These are phyloP conservation scores for Sitta europaea DNA, from an alignment of 2,113 vertebrate species.

Conservation along the genomic window DNA sequence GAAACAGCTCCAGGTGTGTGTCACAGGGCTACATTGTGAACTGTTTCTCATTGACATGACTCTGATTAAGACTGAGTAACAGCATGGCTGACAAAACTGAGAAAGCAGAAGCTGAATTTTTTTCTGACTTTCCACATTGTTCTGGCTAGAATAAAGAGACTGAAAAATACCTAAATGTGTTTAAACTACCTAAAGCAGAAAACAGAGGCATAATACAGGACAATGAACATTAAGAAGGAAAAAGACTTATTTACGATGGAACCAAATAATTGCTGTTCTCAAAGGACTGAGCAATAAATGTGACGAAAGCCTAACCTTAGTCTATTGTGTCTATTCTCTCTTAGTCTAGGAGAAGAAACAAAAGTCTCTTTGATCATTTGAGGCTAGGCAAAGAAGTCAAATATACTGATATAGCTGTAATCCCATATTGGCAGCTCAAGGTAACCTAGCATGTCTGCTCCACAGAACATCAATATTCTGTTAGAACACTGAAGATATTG, in stretches of 20 bases:
- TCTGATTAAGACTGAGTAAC: background rate
- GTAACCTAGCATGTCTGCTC: background rate
- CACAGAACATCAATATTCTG: background rate
- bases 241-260: background rate
- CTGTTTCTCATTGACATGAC: background rate
- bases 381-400: background rate
- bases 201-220: background rate
- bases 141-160: background rate
- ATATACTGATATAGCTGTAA: background rate
- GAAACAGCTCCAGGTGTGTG: slow-evolving; percentile 38
- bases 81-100: background rate
- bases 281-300: background rate
- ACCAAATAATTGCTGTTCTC: background rate
- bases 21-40: background rate
- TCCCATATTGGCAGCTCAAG: background rate
- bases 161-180: background rate
- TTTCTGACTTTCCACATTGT: background rate
- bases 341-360: background rate
- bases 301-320: background rate
- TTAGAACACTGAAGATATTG: background rate
- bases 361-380: background rate
- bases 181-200: background rate
- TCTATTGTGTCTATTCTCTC: too few relatives aligned
- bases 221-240: background rate
- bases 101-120: background rate